Evolutionary conservation across 2,888 invertebrate genomes (phyloP).

Genomic region (Dexiosoma caninum): DNA sequence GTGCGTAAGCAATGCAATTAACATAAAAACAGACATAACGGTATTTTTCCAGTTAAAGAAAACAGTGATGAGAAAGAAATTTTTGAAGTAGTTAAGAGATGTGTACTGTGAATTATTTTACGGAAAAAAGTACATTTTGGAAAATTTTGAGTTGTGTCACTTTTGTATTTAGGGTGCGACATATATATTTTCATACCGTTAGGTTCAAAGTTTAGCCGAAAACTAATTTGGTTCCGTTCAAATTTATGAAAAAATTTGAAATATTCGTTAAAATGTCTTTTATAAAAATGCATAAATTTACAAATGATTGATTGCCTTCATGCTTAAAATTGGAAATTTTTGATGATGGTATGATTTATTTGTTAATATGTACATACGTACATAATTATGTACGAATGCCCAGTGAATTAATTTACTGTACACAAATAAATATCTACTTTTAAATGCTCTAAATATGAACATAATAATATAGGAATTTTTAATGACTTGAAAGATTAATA

Average conservation of each 20-base stretch:
- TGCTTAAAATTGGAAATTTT: conserved; percentile 35
- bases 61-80: no score
- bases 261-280: conserved; percentile 12
- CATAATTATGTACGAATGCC: neutral
- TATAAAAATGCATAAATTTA: conserved; percentile 6
- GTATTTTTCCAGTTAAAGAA: no score
- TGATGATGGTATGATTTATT: conserved; percentile 57
- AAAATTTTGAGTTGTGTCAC: no score
- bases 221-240: conserved; percentile 65
- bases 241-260: conserved; percentile 16
- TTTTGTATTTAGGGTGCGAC: no score
- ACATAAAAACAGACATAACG: no score
- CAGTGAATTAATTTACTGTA: neutral
- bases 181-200: conserved; percentile 54
- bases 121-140: no score
- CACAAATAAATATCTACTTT: neutral
- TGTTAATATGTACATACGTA: neutral
- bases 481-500: conserved; percentile 42
- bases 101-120: neutral
- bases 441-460: neutral
- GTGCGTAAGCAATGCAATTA: no score
- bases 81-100: no score
- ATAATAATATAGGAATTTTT: neutral
- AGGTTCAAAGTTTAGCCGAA: conserved; percentile 63
- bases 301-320: conserved; percentile 44